A percentile compares a stretch with the other conserved stretches of the same genome.
Conservation (phyloP, 2,888 invertebrate species). For the Therioaphis trifolii region DNA sequence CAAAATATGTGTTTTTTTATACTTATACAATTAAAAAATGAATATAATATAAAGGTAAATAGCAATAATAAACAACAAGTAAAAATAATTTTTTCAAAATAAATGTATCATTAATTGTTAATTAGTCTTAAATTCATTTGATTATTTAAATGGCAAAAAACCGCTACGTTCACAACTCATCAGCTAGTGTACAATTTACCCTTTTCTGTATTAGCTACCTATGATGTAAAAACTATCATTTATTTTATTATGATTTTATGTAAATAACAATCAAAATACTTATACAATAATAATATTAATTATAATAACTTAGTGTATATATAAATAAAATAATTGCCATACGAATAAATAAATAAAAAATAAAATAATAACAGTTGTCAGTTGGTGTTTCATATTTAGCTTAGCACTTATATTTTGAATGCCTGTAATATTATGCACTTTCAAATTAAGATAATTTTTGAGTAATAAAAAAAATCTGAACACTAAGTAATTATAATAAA, state of each 20-base stretch:
- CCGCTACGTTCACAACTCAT: neutral
- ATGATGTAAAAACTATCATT: neutral
- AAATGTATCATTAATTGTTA: neutral
- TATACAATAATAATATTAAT: neutral
- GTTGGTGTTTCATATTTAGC: no score
- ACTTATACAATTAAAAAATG: neutral
- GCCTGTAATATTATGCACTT: no score
- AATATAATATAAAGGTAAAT: neutral
- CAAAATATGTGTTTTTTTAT: neutral
- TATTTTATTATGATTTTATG: neutral
- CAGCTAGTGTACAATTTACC: neutral
- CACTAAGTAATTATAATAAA: no score
- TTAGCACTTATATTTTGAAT: no score
- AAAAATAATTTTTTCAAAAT: neutral
- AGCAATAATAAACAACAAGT: neutral
- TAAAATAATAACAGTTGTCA: no score
- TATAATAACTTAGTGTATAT: neutral
- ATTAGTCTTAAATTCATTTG: neutral
- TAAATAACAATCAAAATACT: neutral
- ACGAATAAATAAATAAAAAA: no score
- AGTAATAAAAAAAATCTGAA: no score
- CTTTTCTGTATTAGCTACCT: no score
- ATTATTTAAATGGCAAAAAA: neutral
- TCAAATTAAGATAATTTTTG: no score
- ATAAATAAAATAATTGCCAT: neutral